Base-by-base conservation (phyloP, 2,797 vertebrate genomes). In the Manis crassicaudata region DNA sequence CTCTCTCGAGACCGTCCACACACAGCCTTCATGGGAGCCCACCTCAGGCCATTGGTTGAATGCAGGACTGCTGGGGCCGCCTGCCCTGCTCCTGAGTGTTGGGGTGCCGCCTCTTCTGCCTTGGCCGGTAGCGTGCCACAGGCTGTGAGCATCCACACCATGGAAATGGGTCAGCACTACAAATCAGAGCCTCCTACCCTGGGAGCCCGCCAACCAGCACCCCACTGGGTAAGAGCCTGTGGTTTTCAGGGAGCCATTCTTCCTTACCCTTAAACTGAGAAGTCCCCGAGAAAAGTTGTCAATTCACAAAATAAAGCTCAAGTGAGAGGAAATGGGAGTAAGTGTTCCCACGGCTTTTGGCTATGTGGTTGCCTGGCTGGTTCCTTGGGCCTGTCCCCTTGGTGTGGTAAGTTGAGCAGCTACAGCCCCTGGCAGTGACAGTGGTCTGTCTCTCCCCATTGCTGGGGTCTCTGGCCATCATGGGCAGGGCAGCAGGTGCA, bases 61-160 rank as follows among this genome's bases (percentile, higher is more conserved):
- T 46, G 21, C 25, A 37, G 63, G n/a, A 11, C 21, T 46, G 54
- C 54, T 77, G 21, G 18, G 91, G 50, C 72, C 4, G 1, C 63
- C 52, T 3, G 1, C 40, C 32, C 35, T 65, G 54, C 65, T 35
- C 50, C 18, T 1, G 0, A 13, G 29, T 32, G 58, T 35, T 0
- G 2, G 2, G 43, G 46, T 21, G 7, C 35, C 29, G 0, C 46
- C 23, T 40, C 20, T 76, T 27, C 63, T 7, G 0, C 25, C 3
- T 56, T 0, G 1, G 3, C 73, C 75, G 29, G 12, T 32, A 32
- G n/a, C 7, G 52, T 40, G 43, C 18, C 46, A 14, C 18, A 12
- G 40, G 32, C 50, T 4, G 1, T 12, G 40, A 21, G 43, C 14
- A 6, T 82, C 54, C 60, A 58, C 46, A 13, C 52, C n/a, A 37